Conservation (phyloP, 2,888 invertebrate species). For the Ceraclea dissimilis region DNA sequence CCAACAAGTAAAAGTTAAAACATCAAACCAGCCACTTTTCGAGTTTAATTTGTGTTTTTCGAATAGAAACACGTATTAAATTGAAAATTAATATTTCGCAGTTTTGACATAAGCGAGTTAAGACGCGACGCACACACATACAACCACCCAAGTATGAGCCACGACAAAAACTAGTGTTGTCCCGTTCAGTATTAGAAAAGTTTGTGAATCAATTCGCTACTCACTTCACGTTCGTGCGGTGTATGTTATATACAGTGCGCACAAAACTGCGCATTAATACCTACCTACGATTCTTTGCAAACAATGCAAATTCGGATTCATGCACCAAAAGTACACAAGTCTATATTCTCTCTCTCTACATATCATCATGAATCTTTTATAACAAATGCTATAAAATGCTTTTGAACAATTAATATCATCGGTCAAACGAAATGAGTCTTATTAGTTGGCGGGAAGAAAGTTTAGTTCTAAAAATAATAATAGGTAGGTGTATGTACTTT, state of each 20-base stretch:
- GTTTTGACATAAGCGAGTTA: neutral
- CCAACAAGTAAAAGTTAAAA: no score
- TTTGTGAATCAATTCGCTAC: neutral
- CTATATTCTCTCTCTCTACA: neutral
- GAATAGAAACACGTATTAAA: neutral
- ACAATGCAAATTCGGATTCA: neutral
- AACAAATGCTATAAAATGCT: no score
- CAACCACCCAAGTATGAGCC: neutral
- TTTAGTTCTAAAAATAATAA: no score
- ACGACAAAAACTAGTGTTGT: slow-evolving; percentile 12
- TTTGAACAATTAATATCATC: no score
- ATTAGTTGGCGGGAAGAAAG: no score
- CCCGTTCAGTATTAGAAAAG: neutral
- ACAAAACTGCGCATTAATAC: slow-evolving; percentile 1
- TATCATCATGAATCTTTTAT: no score
- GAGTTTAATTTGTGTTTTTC: neutral
- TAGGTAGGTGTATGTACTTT: no score
- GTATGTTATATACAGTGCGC: neutral
- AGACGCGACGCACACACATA: neutral
- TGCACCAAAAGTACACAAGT: neutral
- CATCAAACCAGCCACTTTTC: no score
- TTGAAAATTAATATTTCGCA: neutral
- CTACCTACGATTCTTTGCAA: no score
- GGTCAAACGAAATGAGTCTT: no score
- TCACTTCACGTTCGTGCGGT: neutral